Evolutionary conservation across 2,797 vertebrate species (phyloP).

Genomic region (Chelidonichthys spinosus): DNA sequence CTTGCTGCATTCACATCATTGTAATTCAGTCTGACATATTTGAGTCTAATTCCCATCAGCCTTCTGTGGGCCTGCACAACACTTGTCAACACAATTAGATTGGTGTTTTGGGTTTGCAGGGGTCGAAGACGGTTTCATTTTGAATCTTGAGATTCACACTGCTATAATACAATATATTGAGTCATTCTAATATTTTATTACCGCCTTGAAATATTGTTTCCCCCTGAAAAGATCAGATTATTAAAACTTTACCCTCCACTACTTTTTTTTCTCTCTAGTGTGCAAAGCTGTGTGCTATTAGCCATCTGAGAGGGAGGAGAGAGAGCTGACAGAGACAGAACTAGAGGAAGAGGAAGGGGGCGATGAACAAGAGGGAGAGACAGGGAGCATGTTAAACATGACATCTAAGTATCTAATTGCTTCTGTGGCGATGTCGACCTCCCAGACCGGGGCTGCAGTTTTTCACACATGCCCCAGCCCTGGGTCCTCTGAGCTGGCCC

Average conservation of each 20-base stretch:
- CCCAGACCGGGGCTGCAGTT: constrained; percentile 51
- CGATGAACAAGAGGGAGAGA: constrained; percentile 11
- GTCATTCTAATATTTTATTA: not conserved
- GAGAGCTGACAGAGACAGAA: constrained; percentile 36
- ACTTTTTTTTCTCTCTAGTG: not conserved
- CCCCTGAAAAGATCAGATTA: not conserved
- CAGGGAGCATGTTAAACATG: constrained; percentile 71
- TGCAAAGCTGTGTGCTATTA: constrained; percentile 16
- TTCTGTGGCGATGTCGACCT: constrained; percentile 64
- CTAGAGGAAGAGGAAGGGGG: constrained; percentile 16
- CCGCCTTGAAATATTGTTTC: not conserved
- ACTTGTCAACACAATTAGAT: constrained; percentile 46
- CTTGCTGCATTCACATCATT: constrained; percentile 41
- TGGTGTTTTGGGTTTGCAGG: not conserved
- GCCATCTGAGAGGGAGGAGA: constrained; percentile 21
- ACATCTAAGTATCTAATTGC: constrained; percentile 77
- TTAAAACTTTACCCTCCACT: constrained; percentile 9
- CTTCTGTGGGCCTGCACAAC: constrained; percentile 26
- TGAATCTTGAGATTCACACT: not conserved
- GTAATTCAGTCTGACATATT: constrained; percentile 63
- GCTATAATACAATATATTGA: constrained; percentile 8
- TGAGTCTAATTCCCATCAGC: constrained; percentile 54
- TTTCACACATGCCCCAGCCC: constrained; percentile 48
- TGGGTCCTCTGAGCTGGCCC: constrained; percentile 26
- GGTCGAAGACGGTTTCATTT: constrained; percentile 24